phyloP scores from a whole-genome alignment of 2,113 vertebrate species.

The Danio rerio region GRCz12tu NC_133180.1:18320501-18321000 shows the following conservation, averaged over 20 bases:
- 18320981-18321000: too few species aligned
- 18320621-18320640: slow-evolving; percentile 68
- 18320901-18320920: too few species aligned
- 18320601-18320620: slow-evolving; percentile 52
- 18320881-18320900: neutral
- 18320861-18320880: slow-evolving; percentile 55
- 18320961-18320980: too few species aligned
- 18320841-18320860: slow-evolving; percentile 74
- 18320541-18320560: slow-evolving; percentile 30
- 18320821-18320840: slow-evolving; percentile 70
- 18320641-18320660: slow-evolving; percentile 69
- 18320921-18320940: too few species aligned
- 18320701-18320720: slow-evolving; percentile 69
- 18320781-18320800: slow-evolving; percentile 79
- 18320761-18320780: slow-evolving; percentile 80
- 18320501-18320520: neutral
- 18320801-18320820: slow-evolving; percentile 68
- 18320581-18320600: slow-evolving; percentile 41
- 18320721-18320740: slow-evolving; percentile 72
- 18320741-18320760: slow-evolving; percentile 63
- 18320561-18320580: slow-evolving; percentile 43
- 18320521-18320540: slow-evolving; percentile 1
- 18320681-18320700: slow-evolving; percentile 76
- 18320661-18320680: slow-evolving; percentile 73
- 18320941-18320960: too few species aligned